phyloP scores from a whole-genome alignment of 2,888 invertebrate genomes.

The Eilema caniola region DNA sequence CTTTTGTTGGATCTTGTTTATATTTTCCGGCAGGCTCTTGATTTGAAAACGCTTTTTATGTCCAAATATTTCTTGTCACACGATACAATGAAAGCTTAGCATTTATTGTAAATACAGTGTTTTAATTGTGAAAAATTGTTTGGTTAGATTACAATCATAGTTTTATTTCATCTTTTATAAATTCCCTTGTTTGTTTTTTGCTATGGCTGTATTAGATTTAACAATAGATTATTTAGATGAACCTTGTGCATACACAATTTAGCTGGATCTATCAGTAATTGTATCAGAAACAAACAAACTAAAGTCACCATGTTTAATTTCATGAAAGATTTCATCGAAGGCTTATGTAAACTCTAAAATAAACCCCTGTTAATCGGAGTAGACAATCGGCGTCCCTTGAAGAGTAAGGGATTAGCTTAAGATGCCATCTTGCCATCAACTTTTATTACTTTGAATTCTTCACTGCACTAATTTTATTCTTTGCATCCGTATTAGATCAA shows the following conservation, averaged over 20 bases:
- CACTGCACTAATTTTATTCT: no score
- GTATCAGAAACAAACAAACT: no score
- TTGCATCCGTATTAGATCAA: no score
- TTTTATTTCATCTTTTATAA: not conserved
- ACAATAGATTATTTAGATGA: not conserved
- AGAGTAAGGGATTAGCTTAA: no score
- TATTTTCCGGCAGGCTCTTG: not conserved
- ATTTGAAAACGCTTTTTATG: not conserved
- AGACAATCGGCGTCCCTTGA: no score
- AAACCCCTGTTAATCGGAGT: no score
- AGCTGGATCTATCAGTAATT: no score
- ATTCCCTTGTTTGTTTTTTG: not conserved
- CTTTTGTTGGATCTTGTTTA: constrained; percentile 4
- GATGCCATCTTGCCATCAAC: no score
- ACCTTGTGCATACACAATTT: not conserved
- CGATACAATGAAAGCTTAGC: not conserved
- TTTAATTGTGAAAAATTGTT: not conserved
- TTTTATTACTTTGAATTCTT: no score
- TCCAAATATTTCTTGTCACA: not conserved
- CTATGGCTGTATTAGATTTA: not conserved
- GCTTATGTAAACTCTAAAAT: no score
- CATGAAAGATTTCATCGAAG: no score
- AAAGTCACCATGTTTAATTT: no score
- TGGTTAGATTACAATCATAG: not conserved
- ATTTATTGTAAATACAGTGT: not conserved